A percentile compares a stretch with the other conserved stretches of the same genome.
These are phyloP conservation scores for Cyclophora punctaria DNA, from an alignment of 2,888 invertebrate genomes.

Conservation along the genomic window DNA sequence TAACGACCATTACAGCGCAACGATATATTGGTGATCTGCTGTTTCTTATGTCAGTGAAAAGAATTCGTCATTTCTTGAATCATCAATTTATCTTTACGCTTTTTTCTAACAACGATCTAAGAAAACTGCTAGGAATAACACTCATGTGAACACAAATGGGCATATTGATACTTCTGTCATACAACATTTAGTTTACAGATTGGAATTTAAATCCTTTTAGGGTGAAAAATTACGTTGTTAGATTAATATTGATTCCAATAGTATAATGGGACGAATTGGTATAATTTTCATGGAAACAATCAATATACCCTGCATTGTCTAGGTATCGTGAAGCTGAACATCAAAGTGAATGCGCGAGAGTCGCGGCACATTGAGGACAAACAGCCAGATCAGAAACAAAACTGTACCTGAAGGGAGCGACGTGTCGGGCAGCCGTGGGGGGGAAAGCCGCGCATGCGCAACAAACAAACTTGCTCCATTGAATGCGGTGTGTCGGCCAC, in stretches of 20 bases:
- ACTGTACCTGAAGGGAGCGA: slow-evolving; percentile 63
- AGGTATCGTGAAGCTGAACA: slow-evolving; percentile 45
- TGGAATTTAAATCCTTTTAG: neutral
- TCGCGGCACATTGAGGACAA: slow-evolving; percentile 67
- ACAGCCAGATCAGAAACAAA: slow-evolving; percentile 62
- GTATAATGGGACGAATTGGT: slow-evolving; percentile 9
- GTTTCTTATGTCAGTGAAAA: too few species aligned
- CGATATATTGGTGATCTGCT: slow-evolving; percentile 47
- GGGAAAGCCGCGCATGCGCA: slow-evolving; percentile 72
- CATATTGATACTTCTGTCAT: slow-evolving; percentile 51
- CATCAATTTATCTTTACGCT: slow-evolving; percentile 49
- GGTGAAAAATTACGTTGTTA: neutral
- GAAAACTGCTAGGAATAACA: slow-evolving; percentile 37
- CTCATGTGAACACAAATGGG: slow-evolving; percentile 33
- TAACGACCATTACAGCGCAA: slow-evolving; percentile 9
- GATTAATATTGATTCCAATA: too few species aligned
- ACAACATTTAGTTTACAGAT: slow-evolving; percentile 3
- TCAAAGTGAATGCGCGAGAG: slow-evolving; percentile 36
- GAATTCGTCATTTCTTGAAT: neutral
- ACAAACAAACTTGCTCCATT: slow-evolving; percentile 68
- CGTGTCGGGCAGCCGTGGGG: slow-evolving; percentile 62
- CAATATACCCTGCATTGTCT: slow-evolving; percentile 59
- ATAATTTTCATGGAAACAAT: slow-evolving; percentile 15
- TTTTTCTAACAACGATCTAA: slow-evolving; percentile 32
- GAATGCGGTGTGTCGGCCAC: slow-evolving; percentile 74